Conservation (phyloP, 2,888 invertebrate genomes). For the Hirtodrosophila cameraria region DNA sequence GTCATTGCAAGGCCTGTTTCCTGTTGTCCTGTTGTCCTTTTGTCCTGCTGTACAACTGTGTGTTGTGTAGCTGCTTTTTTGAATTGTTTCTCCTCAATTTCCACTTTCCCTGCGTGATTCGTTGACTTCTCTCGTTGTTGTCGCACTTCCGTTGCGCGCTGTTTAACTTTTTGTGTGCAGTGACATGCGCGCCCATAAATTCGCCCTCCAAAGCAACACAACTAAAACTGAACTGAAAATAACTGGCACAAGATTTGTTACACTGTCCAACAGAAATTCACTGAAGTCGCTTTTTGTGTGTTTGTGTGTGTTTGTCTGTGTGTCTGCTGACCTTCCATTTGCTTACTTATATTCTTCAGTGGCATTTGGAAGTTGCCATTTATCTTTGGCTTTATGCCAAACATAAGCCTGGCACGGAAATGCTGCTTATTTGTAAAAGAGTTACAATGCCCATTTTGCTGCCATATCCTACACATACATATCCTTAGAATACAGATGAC, state of each 20-base stretch:
- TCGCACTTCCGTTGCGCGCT: constrained; percentile 78
- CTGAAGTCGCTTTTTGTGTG: constrained; percentile 10
- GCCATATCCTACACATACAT: not conserved
- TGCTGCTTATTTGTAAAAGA: constrained; percentile 75
- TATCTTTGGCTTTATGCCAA: constrained; percentile 78
- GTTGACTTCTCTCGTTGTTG: constrained; percentile 34
- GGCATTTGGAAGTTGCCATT: constrained; percentile 74
- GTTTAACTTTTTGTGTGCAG: constrained; percentile 80
- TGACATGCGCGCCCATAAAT: constrained; percentile 76
- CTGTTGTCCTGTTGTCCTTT: constrained; percentile 53
- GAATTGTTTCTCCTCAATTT: not conserved
- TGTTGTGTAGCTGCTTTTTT: not conserved
- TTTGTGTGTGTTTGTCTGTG: not conserved
- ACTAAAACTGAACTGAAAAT: constrained; percentile 48
- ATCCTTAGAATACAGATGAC: constrained; percentile 21
- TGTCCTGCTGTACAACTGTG: constrained; percentile 15
- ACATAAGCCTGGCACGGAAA: constrained; percentile 66
- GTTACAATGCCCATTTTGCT: constrained; percentile 53
- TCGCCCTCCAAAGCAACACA: constrained; percentile 56
- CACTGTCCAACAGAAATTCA: constrained; percentile 40
- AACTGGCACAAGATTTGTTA: constrained; percentile 69
- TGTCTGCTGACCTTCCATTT: constrained; percentile 57
- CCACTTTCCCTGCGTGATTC: constrained; percentile 4
- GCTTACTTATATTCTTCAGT: constrained; percentile 60
- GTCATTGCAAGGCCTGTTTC: constrained; percentile 62